phyloP scores from a whole-genome alignment of 2,797 vertebrate species.

The Pipistrellus kuhlii region DNA sequence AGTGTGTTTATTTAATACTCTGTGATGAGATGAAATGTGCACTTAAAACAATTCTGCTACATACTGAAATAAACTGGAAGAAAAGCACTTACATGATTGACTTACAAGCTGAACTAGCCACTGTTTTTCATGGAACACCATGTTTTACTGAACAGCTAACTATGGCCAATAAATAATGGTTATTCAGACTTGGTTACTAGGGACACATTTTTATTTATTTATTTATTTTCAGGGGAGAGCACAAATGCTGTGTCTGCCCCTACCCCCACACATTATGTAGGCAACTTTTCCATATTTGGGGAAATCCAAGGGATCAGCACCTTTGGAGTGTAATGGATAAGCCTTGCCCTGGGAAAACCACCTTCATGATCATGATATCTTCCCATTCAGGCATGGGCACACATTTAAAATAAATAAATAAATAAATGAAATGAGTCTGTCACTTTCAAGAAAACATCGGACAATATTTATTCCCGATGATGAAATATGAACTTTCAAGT shows the following conservation, averaged over 20 bases:
- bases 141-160: constrained; percentile 49
- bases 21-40: background rate
- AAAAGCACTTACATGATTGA: background rate
- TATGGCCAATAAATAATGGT: constrained; percentile 41
- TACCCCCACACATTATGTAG: background rate
- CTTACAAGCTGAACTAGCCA: background rate
- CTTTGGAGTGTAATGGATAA: background rate
- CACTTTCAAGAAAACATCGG: constrained; percentile 49
- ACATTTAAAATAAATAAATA: background rate
- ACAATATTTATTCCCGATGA: constrained; percentile 23
- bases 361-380: background rate
- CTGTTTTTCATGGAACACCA: background rate
- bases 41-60: constrained; percentile 16
- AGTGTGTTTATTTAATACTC: constrained; percentile 34
- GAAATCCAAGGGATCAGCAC: background rate
- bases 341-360: background rate
- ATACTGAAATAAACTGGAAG: background rate
- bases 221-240: background rate
- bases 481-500: constrained; percentile 40
- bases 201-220: background rate
- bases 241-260: background rate
- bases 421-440: constrained; percentile 42
- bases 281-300: no score
- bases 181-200: constrained; percentile 23
- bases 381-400: background rate